These are phyloP conservation scores for Chloropsis hardwickii DNA, from an alignment of 2,113 vertebrate species.

Conservation along the genomic window DNA sequence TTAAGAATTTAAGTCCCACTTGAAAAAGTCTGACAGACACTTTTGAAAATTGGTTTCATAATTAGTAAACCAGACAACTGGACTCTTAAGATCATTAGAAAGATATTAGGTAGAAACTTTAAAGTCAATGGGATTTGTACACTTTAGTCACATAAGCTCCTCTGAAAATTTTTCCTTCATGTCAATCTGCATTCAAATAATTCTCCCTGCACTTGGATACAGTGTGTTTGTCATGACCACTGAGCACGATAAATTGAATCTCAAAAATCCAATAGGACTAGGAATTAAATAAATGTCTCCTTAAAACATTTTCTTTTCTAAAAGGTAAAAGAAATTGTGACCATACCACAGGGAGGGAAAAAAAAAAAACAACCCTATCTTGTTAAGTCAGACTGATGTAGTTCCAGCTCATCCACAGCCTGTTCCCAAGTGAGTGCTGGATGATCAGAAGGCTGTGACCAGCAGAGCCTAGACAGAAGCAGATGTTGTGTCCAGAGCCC, in stretches of 20 bases:
- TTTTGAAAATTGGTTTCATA: slow-evolving; percentile 16
- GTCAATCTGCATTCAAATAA: slow-evolving; percentile 25
- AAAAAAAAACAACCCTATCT: neutral
- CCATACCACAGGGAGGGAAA: neutral
- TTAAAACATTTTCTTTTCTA: neutral
- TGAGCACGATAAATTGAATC: neutral
- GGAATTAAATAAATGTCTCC: neutral
- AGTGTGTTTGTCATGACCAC: slow-evolving; percentile 2
- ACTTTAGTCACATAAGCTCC: slow-evolving; percentile 1
- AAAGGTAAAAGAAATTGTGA: slow-evolving; percentile 12
- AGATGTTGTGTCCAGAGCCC: slow-evolving; percentile 36
- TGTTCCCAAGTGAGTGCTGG: slow-evolving; percentile 1
- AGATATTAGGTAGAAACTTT: slow-evolving; percentile 32
- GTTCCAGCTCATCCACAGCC: slow-evolving; percentile 57
- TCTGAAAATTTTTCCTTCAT: neutral
- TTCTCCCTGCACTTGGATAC: neutral
- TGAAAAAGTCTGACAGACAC: neutral
- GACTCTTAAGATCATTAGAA: slow-evolving; percentile 22
- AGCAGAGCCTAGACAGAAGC: slow-evolving; percentile 44
- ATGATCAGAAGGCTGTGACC: slow-evolving; percentile 46
- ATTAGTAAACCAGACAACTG: slow-evolving; percentile 25
- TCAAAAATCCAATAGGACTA: neutral
- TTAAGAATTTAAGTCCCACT: neutral
- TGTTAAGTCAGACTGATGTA: slow-evolving; percentile 26
- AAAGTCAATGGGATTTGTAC: slow-evolving; percentile 24